Evolutionary conservation across 2,888 invertebrate species (phyloP).

Genomic region (Zonitis immaculata): DNA sequence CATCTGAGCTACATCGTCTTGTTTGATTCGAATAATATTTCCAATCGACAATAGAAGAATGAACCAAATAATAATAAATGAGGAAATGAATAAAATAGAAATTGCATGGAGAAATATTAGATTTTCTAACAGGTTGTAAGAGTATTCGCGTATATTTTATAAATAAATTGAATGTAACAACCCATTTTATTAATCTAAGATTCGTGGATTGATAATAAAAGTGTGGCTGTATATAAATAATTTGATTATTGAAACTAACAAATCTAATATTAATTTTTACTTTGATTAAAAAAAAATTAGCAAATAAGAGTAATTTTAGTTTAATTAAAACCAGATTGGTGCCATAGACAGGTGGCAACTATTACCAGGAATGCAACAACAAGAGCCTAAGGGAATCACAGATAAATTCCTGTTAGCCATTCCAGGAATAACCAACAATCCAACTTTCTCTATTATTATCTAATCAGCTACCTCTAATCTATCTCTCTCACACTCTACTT

Average conservation of each 20-base stretch:
- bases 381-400: neutral
- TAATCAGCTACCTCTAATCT: too few relatives aligned
- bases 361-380: neutral
- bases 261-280: too few relatives aligned
- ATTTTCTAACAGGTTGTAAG: constrained; percentile 19
- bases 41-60: too few relatives aligned
- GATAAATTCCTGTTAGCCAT: constrained; percentile 1
- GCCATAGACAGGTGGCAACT: neutral
- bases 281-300: too few relatives aligned
- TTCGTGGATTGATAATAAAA: constrained; percentile 25
- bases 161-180: constrained; percentile 21
- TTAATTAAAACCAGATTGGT: too few relatives aligned
- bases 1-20: constrained; percentile 31
- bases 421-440: neutral
- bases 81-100: neutral
- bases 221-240: too few relatives aligned
- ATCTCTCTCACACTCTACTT: too few relatives aligned
- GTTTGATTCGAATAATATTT: too few relatives aligned
- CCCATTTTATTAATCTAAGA: constrained; percentile 30
- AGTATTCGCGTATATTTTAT: constrained; percentile 5
- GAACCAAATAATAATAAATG: too few relatives aligned
- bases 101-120: constrained; percentile 22
- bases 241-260: too few relatives aligned
- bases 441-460: too few relatives aligned
- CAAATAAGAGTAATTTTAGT: too few relatives aligned